phyloP scores from a whole-genome alignment of 2,113 vertebrate genomes.

The Cynopterus brachyotis region DNA sequence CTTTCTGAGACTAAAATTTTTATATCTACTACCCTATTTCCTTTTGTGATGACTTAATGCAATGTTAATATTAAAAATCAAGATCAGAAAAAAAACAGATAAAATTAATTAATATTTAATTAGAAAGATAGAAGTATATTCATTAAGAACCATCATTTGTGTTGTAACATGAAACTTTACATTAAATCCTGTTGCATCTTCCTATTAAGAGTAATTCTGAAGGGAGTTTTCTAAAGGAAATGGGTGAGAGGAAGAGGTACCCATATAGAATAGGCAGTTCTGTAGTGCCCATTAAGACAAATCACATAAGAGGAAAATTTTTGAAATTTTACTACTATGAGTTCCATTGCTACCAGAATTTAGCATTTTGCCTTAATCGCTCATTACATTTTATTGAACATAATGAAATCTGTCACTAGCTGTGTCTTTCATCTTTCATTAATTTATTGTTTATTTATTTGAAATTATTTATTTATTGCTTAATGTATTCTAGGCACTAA shows the following conservation, averaged over 20 bases:
- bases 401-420: neutral
- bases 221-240: neutral
- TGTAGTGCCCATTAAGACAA: neutral
- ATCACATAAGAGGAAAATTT: neutral
- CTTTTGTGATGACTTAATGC: neutral
- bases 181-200: neutral
- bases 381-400: neutral
- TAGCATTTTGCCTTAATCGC: neutral
- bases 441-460: neutral
- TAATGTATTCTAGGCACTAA: neutral
- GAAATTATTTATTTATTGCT: neutral
- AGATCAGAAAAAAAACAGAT: neutral
- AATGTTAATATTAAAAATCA: neutral
- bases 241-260: neutral
- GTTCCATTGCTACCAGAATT: neutral
- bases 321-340: neutral
- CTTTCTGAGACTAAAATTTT: neutral
- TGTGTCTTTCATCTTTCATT: neutral
- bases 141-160: neutral
- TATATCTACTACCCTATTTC: neutral
- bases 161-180: neutral
- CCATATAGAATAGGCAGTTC: neutral
- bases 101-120: neutral
- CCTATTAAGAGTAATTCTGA: neutral
- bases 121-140: neutral